phyloP scores from a whole-genome alignment of 2,113 vertebrate genomes.

The Campylomormyrus tamandua region DNA sequence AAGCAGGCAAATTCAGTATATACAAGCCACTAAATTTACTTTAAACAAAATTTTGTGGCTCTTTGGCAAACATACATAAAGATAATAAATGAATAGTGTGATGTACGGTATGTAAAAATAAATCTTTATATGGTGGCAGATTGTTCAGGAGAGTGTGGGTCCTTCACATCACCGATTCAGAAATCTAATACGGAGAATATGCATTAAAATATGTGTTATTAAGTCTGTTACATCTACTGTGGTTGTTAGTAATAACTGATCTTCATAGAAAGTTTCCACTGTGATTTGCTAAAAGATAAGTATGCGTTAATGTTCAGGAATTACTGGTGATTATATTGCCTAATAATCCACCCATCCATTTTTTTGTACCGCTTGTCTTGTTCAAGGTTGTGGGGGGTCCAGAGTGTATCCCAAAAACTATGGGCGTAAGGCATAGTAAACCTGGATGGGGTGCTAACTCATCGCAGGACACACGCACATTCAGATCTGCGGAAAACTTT shows the following conservation, averaged over 20 bases:
- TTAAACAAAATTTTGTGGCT: neutral
- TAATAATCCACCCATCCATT: neutral
- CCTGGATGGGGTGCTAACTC: neutral
- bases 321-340: neutral
- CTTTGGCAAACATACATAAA: neutral
- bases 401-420: neutral
- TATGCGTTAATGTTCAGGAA: neutral
- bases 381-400: neutral
- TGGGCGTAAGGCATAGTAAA: neutral
- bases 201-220: neutral
- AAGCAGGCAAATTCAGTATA: neutral
- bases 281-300: neutral
- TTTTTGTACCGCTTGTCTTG: neutral
- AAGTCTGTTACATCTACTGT: neutral
- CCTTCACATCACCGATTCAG: neutral
- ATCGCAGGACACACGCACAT: neutral
- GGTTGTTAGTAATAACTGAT: neutral
- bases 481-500: neutral
- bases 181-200: neutral
- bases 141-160: neutral
- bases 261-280: neutral
- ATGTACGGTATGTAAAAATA: neutral
- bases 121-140: neutral
- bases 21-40: neutral
- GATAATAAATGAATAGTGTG: neutral